A percentile compares a stretch with the other conserved stretches of the same genome.
Conservation (phyloP, 2,113 vertebrate genomes). For the Syngnathus floridae region DNA sequence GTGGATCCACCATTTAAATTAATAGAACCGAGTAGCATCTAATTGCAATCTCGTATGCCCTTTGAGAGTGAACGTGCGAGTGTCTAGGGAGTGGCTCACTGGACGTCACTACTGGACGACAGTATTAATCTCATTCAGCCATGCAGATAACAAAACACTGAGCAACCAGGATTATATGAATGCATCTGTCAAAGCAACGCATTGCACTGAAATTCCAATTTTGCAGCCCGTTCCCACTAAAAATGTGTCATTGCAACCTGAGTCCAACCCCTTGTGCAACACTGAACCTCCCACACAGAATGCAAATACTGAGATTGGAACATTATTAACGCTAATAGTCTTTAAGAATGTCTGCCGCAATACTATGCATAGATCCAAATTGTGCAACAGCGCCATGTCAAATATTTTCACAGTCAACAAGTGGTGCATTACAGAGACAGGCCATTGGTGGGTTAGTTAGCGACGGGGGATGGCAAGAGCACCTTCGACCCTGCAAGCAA, state of each 20-base stretch:
- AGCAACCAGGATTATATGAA: slow-evolving; percentile 20
- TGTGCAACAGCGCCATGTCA: slow-evolving; percentile 35
- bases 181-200: slow-evolving; percentile 19
- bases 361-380: not conserved
- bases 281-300: slow-evolving; percentile 24
- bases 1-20: slow-evolving; percentile 29
- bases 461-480: not conserved
- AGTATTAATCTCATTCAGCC: slow-evolving; percentile 53
- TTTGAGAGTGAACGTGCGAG: slow-evolving; percentile 22
- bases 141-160: slow-evolving; percentile 31
- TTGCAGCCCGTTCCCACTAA: slow-evolving; percentile 14
- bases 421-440: slow-evolving; percentile 28
- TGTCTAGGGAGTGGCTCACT: slow-evolving; percentile 38
- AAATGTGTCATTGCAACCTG: slow-evolving; percentile 17
- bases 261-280: slow-evolving; percentile 19
- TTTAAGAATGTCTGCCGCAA: slow-evolving; percentile 10
- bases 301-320: slow-evolving; percentile 7
- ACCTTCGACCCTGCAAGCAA: not conserved
- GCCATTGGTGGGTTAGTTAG: slow-evolving; percentile 11
- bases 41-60: slow-evolving; percentile 31
- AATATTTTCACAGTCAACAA: slow-evolving; percentile 37
- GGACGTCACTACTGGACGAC: slow-evolving; percentile 37
- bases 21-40: slow-evolving; percentile 1
- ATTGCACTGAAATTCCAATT: slow-evolving; percentile 13
- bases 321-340: slow-evolving; percentile 19